A percentile compares a stretch with the other conserved stretches of the same genome.
Evolutionary conservation across 2,888 invertebrate species (phyloP).

Genomic region (Rotaria magnacalcarata): DNA sequence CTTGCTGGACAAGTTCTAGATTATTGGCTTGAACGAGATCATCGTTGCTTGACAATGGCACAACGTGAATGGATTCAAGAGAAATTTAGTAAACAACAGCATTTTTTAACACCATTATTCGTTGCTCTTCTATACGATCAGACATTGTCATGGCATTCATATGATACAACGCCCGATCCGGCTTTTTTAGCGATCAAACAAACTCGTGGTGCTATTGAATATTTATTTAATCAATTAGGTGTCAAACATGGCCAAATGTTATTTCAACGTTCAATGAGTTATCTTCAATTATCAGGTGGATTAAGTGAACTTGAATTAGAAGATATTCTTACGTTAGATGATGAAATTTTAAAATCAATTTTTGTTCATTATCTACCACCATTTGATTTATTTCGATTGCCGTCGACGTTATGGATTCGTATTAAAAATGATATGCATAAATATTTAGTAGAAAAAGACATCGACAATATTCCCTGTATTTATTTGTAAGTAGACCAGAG

Average conservation of each 20-base stretch:
- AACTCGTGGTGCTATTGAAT: slow-evolving; percentile 30
- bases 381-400: slow-evolving; percentile 26
- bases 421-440: slow-evolving; percentile 42
- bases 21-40: slow-evolving; percentile 31
- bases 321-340: slow-evolving; percentile 42
- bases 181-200: background rate
- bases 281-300: slow-evolving; percentile 37
- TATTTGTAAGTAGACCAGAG: slow-evolving; percentile 33
- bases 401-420: slow-evolving; percentile 39
- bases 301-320: slow-evolving; percentile 44
- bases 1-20: slow-evolving; percentile 7
- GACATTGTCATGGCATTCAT: slow-evolving; percentile 40
- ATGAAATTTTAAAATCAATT: slow-evolving; percentile 40
- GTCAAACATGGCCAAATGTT: slow-evolving; percentile 36
- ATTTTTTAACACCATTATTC: slow-evolving; percentile 30
- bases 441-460: slow-evolving; percentile 43
- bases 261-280: slow-evolving; percentile 36
- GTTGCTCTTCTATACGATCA: slow-evolving; percentile 38
- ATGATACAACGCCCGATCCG: background rate
- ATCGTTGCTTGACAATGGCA: background rate
- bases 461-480: slow-evolving; percentile 36
- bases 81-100: background rate
- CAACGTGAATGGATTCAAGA: slow-evolving; percentile 1
- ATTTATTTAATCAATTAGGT: slow-evolving; percentile 35
- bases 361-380: slow-evolving; percentile 43